These are phyloP conservation scores for Lasioglossum villosulum DNA, from an alignment of 2,888 invertebrate genomes.

Conservation along the genomic window DNA sequence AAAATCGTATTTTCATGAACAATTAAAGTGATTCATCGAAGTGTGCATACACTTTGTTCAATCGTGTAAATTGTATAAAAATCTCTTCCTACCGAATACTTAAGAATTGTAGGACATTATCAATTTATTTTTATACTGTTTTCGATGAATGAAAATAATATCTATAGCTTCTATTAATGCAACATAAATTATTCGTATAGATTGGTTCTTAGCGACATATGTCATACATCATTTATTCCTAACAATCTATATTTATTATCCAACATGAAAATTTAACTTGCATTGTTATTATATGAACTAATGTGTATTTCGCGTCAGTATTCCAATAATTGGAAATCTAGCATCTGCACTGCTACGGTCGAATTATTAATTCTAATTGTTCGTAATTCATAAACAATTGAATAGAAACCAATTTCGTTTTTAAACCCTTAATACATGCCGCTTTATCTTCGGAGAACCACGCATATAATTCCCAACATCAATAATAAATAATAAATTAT, in stretches of 20 bases:
- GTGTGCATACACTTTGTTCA: background rate
- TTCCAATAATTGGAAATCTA: slow-evolving; percentile 8
- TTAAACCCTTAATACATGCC: background rate
- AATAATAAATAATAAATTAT: background rate
- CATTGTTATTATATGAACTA: background rate
- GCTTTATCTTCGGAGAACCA: background rate
- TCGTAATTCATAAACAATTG: background rate
- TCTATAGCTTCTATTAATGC: background rate
- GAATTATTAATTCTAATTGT: slow-evolving; percentile 13
- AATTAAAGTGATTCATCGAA: background rate
- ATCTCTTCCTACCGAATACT: background rate
- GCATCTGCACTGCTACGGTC: background rate
- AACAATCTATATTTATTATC: background rate
- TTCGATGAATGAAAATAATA: background rate
- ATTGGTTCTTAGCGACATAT: background rate
- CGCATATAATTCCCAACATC: background rate
- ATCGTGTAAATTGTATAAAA: background rate
- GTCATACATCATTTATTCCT: background rate
- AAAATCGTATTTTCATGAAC: background rate
- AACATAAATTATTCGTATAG: background rate
- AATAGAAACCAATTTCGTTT: background rate
- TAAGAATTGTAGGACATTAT: background rate
- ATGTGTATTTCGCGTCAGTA: background rate
- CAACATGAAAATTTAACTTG: background rate
- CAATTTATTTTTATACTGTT: background rate